phyloP scores from a whole-genome alignment of 1,140 invertebrate species.

The Listronotus oregonensis region DNA sequence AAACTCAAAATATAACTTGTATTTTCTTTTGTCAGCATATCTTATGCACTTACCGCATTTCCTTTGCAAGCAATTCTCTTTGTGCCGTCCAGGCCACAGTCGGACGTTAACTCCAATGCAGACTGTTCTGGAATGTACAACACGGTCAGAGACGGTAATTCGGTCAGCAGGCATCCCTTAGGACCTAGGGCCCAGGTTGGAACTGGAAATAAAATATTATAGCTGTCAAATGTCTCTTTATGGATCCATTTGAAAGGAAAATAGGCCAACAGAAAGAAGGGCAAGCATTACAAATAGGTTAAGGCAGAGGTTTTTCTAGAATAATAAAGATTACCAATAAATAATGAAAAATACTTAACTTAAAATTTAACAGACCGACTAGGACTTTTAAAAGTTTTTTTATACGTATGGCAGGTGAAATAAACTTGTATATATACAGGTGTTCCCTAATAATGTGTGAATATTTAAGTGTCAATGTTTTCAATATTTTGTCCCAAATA shows the following conservation, averaged over 20 bases:
- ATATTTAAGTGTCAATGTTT: too few species aligned
- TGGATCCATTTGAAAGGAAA: too few species aligned
- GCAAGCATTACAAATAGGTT: too few species aligned
- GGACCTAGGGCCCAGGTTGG: constrained; percentile 69
- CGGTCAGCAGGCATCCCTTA: constrained; percentile 67
- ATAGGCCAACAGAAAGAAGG: too few species aligned
- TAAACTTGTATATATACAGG: too few species aligned
- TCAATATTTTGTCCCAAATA: too few species aligned
- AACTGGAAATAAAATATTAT: constrained; percentile 57
- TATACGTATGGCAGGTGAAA: too few species aligned
- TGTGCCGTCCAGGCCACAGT: constrained; percentile 86
- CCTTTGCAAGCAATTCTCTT: constrained; percentile 70
- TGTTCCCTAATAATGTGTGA: too few species aligned
- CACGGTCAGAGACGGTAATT: constrained; percentile 70
- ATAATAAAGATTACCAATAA: not conserved
- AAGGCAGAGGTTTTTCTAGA: not conserved
- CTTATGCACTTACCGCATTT: constrained; percentile 63
- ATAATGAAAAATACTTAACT: not conserved
- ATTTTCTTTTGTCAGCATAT: not conserved
- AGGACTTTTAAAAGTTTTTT: too few species aligned
- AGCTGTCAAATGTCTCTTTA: not conserved
- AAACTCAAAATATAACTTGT: too few species aligned
- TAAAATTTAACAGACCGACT: too few species aligned
- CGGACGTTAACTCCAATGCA: constrained; percentile 83
- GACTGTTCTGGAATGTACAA: constrained; percentile 76